These are phyloP conservation scores for Petrocephalus sullivani DNA, from an alignment of 2,797 vertebrate species.

Conservation along the genomic window DNA sequence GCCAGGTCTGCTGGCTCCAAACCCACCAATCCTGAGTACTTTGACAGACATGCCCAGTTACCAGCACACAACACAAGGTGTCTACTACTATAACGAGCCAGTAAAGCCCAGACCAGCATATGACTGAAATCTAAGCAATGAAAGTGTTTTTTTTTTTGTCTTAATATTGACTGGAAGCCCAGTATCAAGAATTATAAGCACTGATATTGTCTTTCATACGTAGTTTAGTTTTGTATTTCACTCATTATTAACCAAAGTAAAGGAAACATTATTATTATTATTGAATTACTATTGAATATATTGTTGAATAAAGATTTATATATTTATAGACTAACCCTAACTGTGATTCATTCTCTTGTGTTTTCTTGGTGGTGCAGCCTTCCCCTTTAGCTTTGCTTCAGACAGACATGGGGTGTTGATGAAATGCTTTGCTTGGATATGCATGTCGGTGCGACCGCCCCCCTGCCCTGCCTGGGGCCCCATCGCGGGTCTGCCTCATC, in stretches of 20 bases:
- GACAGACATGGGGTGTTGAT: not conserved
- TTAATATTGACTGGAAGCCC: conserved; percentile 14
- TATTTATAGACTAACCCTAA: not conserved
- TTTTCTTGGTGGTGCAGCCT: not conserved
- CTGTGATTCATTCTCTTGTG: not conserved
- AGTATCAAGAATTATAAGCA: conserved; percentile 55
- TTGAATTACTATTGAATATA: not conserved
- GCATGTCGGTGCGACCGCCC: not conserved
- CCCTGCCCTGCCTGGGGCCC: not conserved
- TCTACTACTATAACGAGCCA: not conserved
- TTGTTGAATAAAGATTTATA: conserved; percentile 9
- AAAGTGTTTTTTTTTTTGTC: not conserved
- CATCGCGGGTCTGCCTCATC: not conserved
- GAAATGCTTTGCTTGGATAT: not conserved
- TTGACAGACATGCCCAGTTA: not conserved
- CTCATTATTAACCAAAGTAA: conserved; percentile 1
- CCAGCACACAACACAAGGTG: not conserved
- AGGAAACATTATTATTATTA: not conserved
- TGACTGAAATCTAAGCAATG: not conserved
- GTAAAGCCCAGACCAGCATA: not conserved
- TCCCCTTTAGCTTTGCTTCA: not conserved
- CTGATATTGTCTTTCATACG: conserved; percentile 64
- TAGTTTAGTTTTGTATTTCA: conserved; percentile 27
- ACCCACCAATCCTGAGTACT: not conserved
- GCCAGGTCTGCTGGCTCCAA: not conserved